Conservation (phyloP, 2,888 invertebrate genomes). For the Cloeon dipterum region DNA sequence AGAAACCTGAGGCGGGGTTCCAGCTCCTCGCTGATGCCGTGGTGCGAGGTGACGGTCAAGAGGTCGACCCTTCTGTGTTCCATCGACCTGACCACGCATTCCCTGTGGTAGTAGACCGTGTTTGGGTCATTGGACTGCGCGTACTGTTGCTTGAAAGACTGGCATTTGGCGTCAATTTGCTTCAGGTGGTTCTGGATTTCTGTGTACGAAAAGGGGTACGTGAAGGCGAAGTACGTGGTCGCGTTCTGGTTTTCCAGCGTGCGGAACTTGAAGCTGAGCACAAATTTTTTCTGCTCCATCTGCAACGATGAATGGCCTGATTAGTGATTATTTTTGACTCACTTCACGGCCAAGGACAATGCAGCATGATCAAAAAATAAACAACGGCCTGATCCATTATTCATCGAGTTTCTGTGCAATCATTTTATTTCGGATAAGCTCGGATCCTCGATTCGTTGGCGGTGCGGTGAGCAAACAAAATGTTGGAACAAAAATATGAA, state of each 20-base stretch:
- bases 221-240: conserved; percentile 71
- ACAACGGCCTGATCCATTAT: neutral
- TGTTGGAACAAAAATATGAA: conserved; percentile 4
- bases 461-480: too few relatives aligned
- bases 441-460: too few relatives aligned
- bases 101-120: conserved; percentile 59
- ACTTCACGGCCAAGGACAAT: too few relatives aligned
- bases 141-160: conserved; percentile 9
- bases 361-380: too few relatives aligned
- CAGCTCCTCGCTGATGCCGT: conserved; percentile 44
- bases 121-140: conserved; percentile 21
- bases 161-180: conserved; percentile 32
- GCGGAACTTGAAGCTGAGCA: conserved; percentile 46
- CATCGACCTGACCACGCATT: conserved; percentile 52
- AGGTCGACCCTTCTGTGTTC: conserved; percentile 60
- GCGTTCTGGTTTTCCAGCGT: conserved; percentile 45
- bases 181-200: conserved; percentile 54
- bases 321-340: conserved; percentile 7
- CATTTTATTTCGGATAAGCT: too few relatives aligned
- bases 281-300: conserved; percentile 49
- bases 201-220: conserved; percentile 69
- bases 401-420: conserved; percentile 1
- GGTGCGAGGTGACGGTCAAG: conserved; percentile 59
- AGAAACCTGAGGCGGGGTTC: conserved; percentile 48
- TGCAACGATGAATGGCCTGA: conserved; percentile 18